Evolutionary conservation across 2,113 vertebrate genomes (phyloP), one percentile per base, ranked within the genome.

Genomic region (Spheniscus mendiculus): DNA sequence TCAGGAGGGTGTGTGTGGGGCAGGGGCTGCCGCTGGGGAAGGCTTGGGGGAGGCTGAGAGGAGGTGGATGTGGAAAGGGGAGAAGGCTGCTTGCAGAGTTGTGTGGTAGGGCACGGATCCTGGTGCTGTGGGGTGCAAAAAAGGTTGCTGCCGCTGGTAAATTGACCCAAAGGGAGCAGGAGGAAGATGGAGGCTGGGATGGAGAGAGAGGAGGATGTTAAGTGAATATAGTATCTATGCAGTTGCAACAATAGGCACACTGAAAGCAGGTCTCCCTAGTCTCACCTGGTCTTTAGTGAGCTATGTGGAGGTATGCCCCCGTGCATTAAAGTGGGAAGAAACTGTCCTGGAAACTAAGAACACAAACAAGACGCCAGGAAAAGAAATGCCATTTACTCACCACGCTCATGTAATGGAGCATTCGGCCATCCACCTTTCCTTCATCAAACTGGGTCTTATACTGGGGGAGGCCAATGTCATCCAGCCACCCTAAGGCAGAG

Each of bases 381-480:
- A 81, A 47, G 47, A 20, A 63, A n/a, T 29, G 14, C 27, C 22
- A 55, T 65, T 55, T 80, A 98, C 99, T 99, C 97, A 99, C 99
- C 95, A 99, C 98, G 2, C 98, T 99, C 99, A 99, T 99, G 96
- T 99, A 99, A 90, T 99, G 99, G 22, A 99, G 98, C 99, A 99
- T 99, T 76, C 99, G 98, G 8, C 99, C 99, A 2, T 99, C 99
- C 34, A 99, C 98, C 71, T 99, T 98, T 5, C 99, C 99, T 95
- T 99, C 99, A 91, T 99, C 99, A 97, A 99, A 99, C 98, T 99
- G 99, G 22, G 99, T 99, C 98, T 99, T 99, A 59, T 99, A 99
- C 96, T 99, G 99, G 59, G 99, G 99, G 56, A 99, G 98, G 26
- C 99, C 99, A 14, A 99, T 99, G 89, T 99, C 99, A 96, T 99